phyloP scores from a whole-genome alignment of 2,797 vertebrate species.

The Siniperca obscura region DNA sequence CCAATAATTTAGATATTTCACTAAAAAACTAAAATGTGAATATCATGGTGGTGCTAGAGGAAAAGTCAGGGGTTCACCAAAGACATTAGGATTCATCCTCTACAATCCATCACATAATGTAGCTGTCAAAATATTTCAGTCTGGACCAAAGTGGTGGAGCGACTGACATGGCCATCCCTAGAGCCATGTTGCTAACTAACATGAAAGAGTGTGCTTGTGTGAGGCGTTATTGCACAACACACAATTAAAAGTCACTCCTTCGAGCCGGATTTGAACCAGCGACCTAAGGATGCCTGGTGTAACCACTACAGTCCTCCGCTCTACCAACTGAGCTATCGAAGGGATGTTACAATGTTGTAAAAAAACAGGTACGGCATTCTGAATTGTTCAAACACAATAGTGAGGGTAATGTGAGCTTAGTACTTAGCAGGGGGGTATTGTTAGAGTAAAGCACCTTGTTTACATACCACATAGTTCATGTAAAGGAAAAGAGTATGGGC shows the following conservation, averaged over 20 bases:
- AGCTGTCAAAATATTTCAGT: too few species aligned
- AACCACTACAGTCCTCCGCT: conserved; percentile 59
- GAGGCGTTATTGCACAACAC: too few species aligned
- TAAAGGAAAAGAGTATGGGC: neutral
- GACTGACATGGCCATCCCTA: too few species aligned
- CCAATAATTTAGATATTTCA: too few species aligned
- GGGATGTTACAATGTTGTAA: neutral
- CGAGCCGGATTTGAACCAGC: conserved; percentile 59
- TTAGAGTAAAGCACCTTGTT: conserved; percentile 14
- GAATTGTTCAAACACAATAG: neutral
- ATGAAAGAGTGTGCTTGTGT: too few species aligned
- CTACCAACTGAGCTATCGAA: conserved; percentile 65
- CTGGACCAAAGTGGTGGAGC: too few species aligned
- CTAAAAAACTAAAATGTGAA: too few species aligned
- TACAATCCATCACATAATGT: too few species aligned
- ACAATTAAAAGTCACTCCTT: conserved; percentile 10
- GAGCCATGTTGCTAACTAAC: too few species aligned
- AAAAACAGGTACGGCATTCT: neutral
- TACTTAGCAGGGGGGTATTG: neutral
- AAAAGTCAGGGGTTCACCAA: too few species aligned
- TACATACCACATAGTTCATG: neutral
- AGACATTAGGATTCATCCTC: too few species aligned
- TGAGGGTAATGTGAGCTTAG: neutral
- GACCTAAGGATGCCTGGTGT: conserved; percentile 46
- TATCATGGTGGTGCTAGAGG: too few species aligned